A percentile compares a stretch with the other conserved stretches of the same genome.
phyloP scores from a whole-genome alignment of 1,140 invertebrate species.

The Drosophila kohkoa region DNA sequence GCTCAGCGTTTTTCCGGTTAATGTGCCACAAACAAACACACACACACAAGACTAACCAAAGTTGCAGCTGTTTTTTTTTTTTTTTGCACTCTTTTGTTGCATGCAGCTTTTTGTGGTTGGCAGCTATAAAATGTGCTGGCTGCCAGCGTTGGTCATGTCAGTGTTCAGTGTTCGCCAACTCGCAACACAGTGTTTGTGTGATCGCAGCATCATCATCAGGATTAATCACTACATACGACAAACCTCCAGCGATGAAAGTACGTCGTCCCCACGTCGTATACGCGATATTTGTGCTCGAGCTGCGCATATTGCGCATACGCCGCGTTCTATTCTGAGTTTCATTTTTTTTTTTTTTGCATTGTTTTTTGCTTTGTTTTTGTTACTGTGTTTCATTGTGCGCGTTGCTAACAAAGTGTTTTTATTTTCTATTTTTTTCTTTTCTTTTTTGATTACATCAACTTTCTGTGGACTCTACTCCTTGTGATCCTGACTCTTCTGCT shows the following conservation, averaged over 20 bases:
- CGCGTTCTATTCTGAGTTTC: neutral
- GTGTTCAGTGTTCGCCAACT: constrained; percentile 58
- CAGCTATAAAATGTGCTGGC: constrained; percentile 59
- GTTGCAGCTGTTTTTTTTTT: constrained; percentile 13
- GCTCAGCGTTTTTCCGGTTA: constrained; percentile 54
- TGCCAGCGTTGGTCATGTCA: constrained; percentile 64
- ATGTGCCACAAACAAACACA: constrained; percentile 38
- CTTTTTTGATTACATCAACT: too few relatives aligned
- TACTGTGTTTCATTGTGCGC: neutral
- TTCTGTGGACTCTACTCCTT: too few relatives aligned
- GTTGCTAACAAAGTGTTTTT: constrained; percentile 1
- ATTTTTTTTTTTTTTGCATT: neutral
- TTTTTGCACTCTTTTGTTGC: constrained; percentile 6
- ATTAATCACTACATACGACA: neutral
- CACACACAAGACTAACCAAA: constrained; percentile 1
- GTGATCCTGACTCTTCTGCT: too few relatives aligned
- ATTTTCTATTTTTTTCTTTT: constrained; percentile 1
- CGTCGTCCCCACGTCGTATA: constrained; percentile 36
- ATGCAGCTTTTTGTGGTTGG: constrained; percentile 11
- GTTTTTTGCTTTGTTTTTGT: constrained; percentile 4
- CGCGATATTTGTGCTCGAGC: constrained; percentile 10
- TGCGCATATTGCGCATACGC: constrained; percentile 36
- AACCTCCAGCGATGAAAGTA: constrained; percentile 67
- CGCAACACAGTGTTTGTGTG: constrained; percentile 31
- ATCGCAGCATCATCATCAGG: constrained; percentile 16